Base-by-base conservation (phyloP, 2,797 vertebrate genomes). In the Hyperoplus immaculatus region DNA sequence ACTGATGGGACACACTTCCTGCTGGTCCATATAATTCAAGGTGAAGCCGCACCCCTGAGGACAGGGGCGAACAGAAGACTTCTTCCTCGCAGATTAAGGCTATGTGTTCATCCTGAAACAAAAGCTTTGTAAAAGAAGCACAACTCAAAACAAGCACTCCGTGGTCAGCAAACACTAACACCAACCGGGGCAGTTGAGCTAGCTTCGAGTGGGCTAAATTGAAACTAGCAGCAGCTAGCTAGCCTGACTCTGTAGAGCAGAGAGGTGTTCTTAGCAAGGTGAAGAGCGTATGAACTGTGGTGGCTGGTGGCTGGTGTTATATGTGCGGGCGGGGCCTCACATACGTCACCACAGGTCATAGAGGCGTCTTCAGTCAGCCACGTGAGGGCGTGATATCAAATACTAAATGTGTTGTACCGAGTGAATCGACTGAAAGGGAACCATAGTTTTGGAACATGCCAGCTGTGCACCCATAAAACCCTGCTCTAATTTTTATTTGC, bases 271-370 rank as follows among this genome's bases (percentile, higher is more conserved):
- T 47, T 39, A 38, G 29, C 2, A 29, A 64, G 8, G 43, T 41
- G 61, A 64, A 49, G 42, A 73, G 16, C 0, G 16, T 47, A 72
- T 49, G 39, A 57, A 50, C 71, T 65, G 43, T n/a, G n/a, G n/a
- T n/a, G n/a, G n/a, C n/a, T 29, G n/a, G 51, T 54, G 3, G 5
- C 11, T 29, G 0, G 11, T 9, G 11, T 18, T 54, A 11, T 5
- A 29, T 3, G n/a, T 53, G 50, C 18, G 29, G 51, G 18, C 51
- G 6, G 51, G 18, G 51, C 51, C 21, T 55, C 53, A 55, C 53
- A 53, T 46, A 46, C 45, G 45, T 46, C 45, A 46, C 45, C 47
- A 49, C 10, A 49, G 47, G 10, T 49, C 47, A 49, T 29, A 29
- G 29, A 29, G 29, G 29, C 3, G 29, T 49, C 47, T 49, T 10